Conservation (phyloP, 1,140 invertebrate species). For the Drosophila eugracilis region DNA sequence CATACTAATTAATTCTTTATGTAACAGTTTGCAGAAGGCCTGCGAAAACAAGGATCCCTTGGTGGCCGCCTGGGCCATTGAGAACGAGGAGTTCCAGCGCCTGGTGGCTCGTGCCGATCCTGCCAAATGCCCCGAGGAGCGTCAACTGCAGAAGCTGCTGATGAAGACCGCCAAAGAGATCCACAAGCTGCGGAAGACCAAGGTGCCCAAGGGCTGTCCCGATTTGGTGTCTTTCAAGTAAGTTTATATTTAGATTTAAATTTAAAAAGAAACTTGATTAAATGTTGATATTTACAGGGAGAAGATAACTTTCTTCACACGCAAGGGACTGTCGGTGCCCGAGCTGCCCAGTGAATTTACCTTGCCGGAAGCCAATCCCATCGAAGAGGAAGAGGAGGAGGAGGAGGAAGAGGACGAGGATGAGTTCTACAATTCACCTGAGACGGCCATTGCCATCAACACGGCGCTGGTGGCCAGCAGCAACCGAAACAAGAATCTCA, state of each 20-base stretch:
- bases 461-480: slow-evolving; percentile 81
- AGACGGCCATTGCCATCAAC: slow-evolving; percentile 81
- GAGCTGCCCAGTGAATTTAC: slow-evolving; percentile 89
- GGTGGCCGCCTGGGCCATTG: slow-evolving; percentile 92
- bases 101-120: slow-evolving; percentile 89
- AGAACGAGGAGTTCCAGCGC: slow-evolving; percentile 93
- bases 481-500: slow-evolving; percentile 84
- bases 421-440: slow-evolving; percentile 72
- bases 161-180: slow-evolving; percentile 95
- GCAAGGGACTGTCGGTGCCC: slow-evolving; percentile 91
- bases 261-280: background rate
- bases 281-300: slow-evolving; percentile 88
- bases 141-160: slow-evolving; percentile 92
- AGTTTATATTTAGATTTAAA: slow-evolving; percentile 83
- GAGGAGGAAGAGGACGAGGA: slow-evolving; percentile 74
- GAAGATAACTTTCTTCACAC: slow-evolving; percentile 97
- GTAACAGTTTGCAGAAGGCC: slow-evolving; percentile 88
- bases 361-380: slow-evolving; percentile 73
- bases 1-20: background rate
- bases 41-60: slow-evolving; percentile 91
- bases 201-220: slow-evolving; percentile 94
- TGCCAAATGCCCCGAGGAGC: slow-evolving; percentile 89
- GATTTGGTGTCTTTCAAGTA: slow-evolving; percentile 97
- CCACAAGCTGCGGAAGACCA: slow-evolving; percentile 94
- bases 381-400: slow-evolving; percentile 75